Evolutionary conservation across 2,888 invertebrate genomes (phyloP), one percentile per base, ranked within the genome.

Genomic region (Lapara coniferarum): DNA sequence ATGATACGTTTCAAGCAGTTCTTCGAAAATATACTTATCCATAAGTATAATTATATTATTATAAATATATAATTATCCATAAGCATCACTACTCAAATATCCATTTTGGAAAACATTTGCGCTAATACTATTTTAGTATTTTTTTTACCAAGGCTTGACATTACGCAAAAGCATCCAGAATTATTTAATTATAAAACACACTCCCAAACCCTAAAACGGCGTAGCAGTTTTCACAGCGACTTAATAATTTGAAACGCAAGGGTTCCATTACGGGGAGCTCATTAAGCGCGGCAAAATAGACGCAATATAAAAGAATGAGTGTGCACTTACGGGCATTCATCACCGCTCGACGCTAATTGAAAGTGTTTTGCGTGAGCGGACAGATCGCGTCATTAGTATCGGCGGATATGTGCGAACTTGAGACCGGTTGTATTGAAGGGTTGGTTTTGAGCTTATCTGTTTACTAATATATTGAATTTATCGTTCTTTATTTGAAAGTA

Each of bases 231-330:
- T 77, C 82, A 79, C 80, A 77, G 78, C 76, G 80, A 82, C 81
- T 84, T 81, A 78, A 83, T 72, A 69, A 71, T 70, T 71, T 63
- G 63, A 63, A 63, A 63, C 63, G 71, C 71, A 79, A 80, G 79
- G 78, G 81, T 81, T 77, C 78, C 80, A 78, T 78, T 80, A 75
- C 77, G 74, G 73, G 67, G 70, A 80, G 81, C 89, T 92, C 92
- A 91, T 92, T 92, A 92, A 85, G 82, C 76, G 83, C 76, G 78
- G 83, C 85, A 82, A 89, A 89, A 90, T 89, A 89, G 88, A 89
- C 80, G 88, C 89, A 91, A 92, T 92, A 90, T 90, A 92, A 91
- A 91, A 88, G 87, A 86, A 83, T 92, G 92, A 92, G 84, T 89
- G 78, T 77, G 84, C 90, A 84, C 75, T 86, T 85, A 82, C 74